phyloP scores from a whole-genome alignment of 2,888 invertebrate species.

The Agrenia bidenticulata region DNA sequence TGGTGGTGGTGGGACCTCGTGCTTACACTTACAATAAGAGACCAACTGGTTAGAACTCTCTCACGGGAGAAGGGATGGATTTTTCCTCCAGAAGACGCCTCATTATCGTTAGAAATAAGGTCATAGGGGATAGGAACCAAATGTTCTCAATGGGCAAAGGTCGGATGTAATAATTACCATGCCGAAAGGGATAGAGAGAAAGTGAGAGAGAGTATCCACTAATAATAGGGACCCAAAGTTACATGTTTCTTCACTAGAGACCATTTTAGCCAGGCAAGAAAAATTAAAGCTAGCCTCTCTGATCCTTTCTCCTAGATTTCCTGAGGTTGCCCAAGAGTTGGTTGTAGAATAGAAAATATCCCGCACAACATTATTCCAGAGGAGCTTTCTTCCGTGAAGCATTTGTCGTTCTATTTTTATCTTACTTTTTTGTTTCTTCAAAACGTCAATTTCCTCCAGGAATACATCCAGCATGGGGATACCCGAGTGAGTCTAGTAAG shows the following conservation, averaged over 20 bases:
- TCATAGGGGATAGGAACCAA: constrained; percentile 20
- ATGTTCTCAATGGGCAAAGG: constrained; percentile 23
- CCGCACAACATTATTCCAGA: neutral
- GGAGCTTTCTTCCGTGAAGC: neutral
- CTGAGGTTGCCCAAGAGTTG: neutral
- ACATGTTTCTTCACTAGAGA: neutral
- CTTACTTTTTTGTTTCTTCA: constrained; percentile 4
- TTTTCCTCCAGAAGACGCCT: constrained; percentile 15
- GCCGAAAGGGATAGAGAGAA: constrained; percentile 15
- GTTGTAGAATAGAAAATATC: neutral
- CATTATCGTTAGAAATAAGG: constrained; percentile 30
- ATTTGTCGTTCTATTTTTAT: neutral
- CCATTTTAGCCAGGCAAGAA: neutral
- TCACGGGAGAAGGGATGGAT: constrained; percentile 15
- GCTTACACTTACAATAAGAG: too few species aligned
- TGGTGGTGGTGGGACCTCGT: constrained; percentile 6
- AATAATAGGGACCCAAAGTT: neutral
- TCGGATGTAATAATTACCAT: constrained; percentile 25
- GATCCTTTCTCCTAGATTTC: constrained; percentile 14
- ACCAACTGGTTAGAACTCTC: neutral
- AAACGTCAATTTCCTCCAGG: constrained; percentile 3
- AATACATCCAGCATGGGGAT: neutral
- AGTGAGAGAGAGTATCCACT: constrained; percentile 2
- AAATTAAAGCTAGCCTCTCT: constrained; percentile 7
- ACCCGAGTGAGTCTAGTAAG: too few species aligned